Evolutionary conservation across 1,140 invertebrate genomes (phyloP).

Genomic region (Vanessa tameamea): DNA sequence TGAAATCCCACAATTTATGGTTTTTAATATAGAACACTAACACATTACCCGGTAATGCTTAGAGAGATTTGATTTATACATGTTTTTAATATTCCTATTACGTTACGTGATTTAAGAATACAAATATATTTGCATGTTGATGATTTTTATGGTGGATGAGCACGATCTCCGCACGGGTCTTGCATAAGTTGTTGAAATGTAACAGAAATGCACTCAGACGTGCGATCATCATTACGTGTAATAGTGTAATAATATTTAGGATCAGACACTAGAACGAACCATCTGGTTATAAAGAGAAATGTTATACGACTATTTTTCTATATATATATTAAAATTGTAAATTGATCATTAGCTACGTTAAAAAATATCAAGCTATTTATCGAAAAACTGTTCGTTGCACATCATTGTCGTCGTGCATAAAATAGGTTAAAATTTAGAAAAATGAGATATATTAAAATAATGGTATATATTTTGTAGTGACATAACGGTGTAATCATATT

Average conservation of each 20-base stretch:
- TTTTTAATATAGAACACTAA: background rate
- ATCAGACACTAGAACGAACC: slow-evolving; percentile 29
- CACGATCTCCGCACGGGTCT: slow-evolving; percentile 36
- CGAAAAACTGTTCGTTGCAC: too few relatives aligned
- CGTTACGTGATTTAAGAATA: background rate
- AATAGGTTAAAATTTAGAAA: too few relatives aligned
- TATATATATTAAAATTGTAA: too few relatives aligned
- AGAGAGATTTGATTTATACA: background rate
- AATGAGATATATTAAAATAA: too few relatives aligned
- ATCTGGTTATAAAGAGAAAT: background rate
- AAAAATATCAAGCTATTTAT: too few relatives aligned
- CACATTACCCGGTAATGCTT: background rate
- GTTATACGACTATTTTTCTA: background rate
- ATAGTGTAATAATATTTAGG: slow-evolving; percentile 32
- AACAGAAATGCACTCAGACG: slow-evolving; percentile 44
- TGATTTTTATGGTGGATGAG: slow-evolving; percentile 44
- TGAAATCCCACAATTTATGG: background rate
- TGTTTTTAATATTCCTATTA: background rate
- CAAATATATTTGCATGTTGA: slow-evolving; percentile 11
- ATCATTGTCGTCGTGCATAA: too few relatives aligned
- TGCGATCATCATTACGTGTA: slow-evolving; percentile 35
- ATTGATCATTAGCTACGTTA: too few relatives aligned
- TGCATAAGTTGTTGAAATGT: slow-evolving; percentile 49
- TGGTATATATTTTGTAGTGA: too few relatives aligned
- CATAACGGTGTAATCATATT: too few relatives aligned